Conservation (phyloP, 2,113 vertebrate genomes). For the Pseudopodoces humilis region DNA sequence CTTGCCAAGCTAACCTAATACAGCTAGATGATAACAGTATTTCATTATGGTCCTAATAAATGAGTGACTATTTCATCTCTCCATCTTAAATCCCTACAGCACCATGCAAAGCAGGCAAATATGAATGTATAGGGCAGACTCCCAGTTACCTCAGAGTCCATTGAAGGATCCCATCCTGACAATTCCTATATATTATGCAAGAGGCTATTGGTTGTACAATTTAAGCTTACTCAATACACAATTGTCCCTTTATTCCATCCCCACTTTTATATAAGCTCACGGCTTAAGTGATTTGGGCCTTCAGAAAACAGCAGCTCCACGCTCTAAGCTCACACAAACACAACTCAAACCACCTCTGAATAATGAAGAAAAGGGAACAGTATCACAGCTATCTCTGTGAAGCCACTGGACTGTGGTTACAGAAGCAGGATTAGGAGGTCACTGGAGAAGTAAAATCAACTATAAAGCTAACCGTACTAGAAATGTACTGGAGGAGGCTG, state of each 20-base stretch:
- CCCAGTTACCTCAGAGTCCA: no score
- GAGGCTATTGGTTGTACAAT: not conserved
- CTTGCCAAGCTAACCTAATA: not conserved
- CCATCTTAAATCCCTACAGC: not conserved
- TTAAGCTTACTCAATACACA: not conserved
- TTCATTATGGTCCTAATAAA: not conserved
- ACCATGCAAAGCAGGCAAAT: not conserved
- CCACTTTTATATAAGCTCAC: not conserved
- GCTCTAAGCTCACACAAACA: not conserved
- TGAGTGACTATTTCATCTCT: not conserved
- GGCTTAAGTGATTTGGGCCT: not conserved
- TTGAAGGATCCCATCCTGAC: not conserved
- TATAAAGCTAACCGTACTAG: not conserved
- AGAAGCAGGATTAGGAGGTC: not conserved
- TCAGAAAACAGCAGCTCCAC: not conserved
- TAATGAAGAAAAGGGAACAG: not conserved
- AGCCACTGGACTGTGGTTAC: not conserved
- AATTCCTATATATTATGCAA: not conserved
- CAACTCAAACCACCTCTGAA: not conserved
- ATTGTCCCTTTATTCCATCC: not conserved
- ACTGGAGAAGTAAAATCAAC: not conserved
- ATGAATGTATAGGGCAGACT: not conserved
- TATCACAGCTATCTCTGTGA: not conserved
- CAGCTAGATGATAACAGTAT: not conserved
- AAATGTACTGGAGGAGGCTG: not conserved